Evolutionary conservation across 1,140 invertebrate species (phyloP), one percentile per base, ranked within the genome.

Genomic region (Neuroterus valhalla): DNA sequence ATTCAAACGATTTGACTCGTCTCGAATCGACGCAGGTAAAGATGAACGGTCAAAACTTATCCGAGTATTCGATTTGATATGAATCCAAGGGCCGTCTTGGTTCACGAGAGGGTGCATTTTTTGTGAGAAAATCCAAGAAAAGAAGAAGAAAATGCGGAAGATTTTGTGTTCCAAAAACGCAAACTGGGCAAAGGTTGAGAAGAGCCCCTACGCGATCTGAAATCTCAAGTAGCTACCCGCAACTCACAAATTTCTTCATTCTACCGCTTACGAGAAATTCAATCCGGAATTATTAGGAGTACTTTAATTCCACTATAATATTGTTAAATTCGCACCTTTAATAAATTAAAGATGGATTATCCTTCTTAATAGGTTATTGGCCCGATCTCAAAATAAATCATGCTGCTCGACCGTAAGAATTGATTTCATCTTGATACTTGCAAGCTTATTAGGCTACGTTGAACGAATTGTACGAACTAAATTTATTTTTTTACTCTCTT

Each of bases 181-280:
- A 81, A 70, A 89, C 88, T 87, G 85, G 78, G 86, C 87, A 87
- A 79, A 88, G 86, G 84, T 86, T 87, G 84, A 84, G 84, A 74
- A 81, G 84, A 81, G 76, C 70, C 70, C 73, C 82, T 81, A 87
- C 86, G 87, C 87, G 86, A 76, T 11, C 68, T 78, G 82, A 86
- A 89, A 88, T 88, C 82, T 86, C 83, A 89, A 89, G 84, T 84
- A 88, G 86, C 78, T 70, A 52, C 48, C 76, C 73, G 66, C 62
- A 17, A 66, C 55, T 42, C 72, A 67, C 43, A 70, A 78, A 72
- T 79, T 76, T 46, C 26, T 52, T 42, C 45, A 48, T 72, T 70
- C 68, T 46, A 67, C 48, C 38, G 44, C 12, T 66, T 11, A 19
- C 14, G 52, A 46, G 44, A 62, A 14, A 50, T 45, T 78, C 67